These are phyloP conservation scores for Dryadula phaetusa DNA, from an alignment of 2,888 invertebrate species.

Conservation along the genomic window DNA sequence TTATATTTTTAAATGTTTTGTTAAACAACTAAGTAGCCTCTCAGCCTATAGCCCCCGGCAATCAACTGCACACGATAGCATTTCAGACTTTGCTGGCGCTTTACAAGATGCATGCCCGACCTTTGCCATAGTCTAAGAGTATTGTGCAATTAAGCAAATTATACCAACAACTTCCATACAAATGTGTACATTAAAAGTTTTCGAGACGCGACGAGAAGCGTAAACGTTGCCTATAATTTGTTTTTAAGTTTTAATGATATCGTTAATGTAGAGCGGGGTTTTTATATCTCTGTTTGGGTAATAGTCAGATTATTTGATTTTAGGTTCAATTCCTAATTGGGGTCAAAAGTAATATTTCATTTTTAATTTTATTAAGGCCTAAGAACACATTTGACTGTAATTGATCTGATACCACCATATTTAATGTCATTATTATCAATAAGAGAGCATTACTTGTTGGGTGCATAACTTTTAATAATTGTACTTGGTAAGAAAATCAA, in stretches of 20 bases:
- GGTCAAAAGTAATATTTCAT: neutral
- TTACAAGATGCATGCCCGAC: slow-evolving; percentile 41
- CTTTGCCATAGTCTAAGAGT: slow-evolving; percentile 42
- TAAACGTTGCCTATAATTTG: slow-evolving; percentile 27
- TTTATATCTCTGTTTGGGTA: neutral
- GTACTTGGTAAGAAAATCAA: too few species aligned
- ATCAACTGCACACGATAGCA: slow-evolving; percentile 49
- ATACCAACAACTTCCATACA: slow-evolving; percentile 28
- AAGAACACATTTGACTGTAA: too few species aligned
- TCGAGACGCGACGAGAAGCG: slow-evolving; percentile 19
- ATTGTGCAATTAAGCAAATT: slow-evolving; percentile 44
- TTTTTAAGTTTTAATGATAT: slow-evolving; percentile 32
- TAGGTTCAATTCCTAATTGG: neutral
- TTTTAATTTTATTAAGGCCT: too few species aligned
- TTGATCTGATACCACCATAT: too few species aligned
- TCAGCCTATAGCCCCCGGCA: slow-evolving; percentile 42
- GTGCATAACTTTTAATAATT: too few species aligned
- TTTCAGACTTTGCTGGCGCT: slow-evolving; percentile 44
- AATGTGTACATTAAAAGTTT: slow-evolving; percentile 33
- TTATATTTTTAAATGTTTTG: neutral
- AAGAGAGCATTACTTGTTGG: too few species aligned
- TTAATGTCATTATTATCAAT: too few species aligned
- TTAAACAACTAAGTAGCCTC: slow-evolving; percentile 24
- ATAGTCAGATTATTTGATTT: neutral
- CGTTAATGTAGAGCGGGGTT: slow-evolving; percentile 1